phyloP scores from a whole-genome alignment of 1,140 invertebrate species.

The Drosophila sproati region DNA sequence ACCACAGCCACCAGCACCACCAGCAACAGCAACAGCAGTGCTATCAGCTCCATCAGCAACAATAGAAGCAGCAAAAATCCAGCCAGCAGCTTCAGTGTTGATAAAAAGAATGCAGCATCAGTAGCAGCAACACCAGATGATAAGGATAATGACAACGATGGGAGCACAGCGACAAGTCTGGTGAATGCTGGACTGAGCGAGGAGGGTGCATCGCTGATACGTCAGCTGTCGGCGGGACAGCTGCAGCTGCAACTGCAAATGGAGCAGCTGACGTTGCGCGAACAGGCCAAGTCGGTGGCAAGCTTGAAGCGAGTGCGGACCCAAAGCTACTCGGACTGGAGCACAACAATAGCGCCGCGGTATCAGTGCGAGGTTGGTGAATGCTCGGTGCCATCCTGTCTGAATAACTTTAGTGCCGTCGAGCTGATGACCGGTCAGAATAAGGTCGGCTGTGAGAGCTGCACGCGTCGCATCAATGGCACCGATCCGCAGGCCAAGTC shows the following conservation, averaged over 20 bases:
- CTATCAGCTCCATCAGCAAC: not conserved
- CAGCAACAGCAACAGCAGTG: slow-evolving; percentile 8
- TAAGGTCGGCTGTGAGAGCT: slow-evolving; percentile 96
- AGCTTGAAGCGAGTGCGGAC: slow-evolving; percentile 71
- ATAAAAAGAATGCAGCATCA: not conserved
- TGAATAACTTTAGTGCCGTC: slow-evolving; percentile 95
- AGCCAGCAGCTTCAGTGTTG: not conserved
- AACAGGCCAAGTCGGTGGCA: slow-evolving; percentile 6
- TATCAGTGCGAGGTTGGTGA: slow-evolving; percentile 91
- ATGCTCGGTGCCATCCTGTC: slow-evolving; percentile 93
- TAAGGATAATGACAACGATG: not conserved
- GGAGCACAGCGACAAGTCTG: slow-evolving; percentile 41
- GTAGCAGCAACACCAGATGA: not conserved
- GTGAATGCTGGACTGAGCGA: slow-evolving; percentile 69
- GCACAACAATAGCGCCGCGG: slow-evolving; percentile 86
- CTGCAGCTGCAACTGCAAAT: slow-evolving; percentile 32
- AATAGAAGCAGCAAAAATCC: slow-evolving; percentile 20
- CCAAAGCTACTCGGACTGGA: slow-evolving; percentile 84
- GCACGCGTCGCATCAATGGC: slow-evolving; percentile 90
- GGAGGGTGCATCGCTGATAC: slow-evolving; percentile 68
- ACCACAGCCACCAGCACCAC: slow-evolving; percentile 37
- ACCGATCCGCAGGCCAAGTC: slow-evolving; percentile 88
- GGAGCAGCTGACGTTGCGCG: slow-evolving; percentile 32
- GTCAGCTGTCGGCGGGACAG: slow-evolving; percentile 56
- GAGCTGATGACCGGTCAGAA: slow-evolving; percentile 96